Evolutionary conservation across 2,797 vertebrate genomes (phyloP).

Genomic region (Sphenodon punctatus): DNA sequence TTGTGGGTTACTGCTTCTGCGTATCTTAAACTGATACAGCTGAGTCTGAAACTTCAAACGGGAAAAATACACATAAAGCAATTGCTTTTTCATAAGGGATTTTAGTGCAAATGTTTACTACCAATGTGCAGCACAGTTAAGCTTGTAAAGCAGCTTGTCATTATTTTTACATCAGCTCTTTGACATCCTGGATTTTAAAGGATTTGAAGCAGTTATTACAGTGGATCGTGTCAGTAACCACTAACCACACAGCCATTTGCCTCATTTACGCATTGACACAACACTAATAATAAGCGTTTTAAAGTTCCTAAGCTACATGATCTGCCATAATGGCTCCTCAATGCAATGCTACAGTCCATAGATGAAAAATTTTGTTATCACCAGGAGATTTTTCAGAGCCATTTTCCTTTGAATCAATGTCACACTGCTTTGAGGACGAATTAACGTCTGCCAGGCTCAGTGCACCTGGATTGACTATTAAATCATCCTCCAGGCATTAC

Average conservation of each 20-base stretch:
- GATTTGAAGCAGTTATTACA: constrained; percentile 28
- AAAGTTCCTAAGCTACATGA: constrained; percentile 4
- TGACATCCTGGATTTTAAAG: constrained; percentile 40
- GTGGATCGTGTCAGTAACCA: constrained; percentile 18
- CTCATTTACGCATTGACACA: constrained; percentile 10
- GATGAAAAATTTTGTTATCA: constrained; percentile 6
- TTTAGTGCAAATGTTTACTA: not conserved
- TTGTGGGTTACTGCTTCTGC: not conserved
- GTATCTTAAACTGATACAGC: constrained; percentile 4
- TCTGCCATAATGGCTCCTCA: not conserved
- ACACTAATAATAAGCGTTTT: constrained; percentile 20
- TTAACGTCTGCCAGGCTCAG: not conserved
- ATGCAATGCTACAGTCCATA: not conserved
- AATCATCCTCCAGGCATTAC: not conserved
- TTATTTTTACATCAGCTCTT: constrained; percentile 1
- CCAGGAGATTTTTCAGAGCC: not conserved
- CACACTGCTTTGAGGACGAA: not conserved
- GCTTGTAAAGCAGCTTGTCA: not conserved
- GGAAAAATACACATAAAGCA: not conserved
- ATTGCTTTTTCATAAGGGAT: not conserved
- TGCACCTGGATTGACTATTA: not conserved
- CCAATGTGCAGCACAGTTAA: not conserved
- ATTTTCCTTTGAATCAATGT: not conserved
- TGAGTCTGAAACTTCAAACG: not conserved
- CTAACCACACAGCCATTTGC: not conserved